Conservation (phyloP, 2,113 vertebrate species). For the Cisticola juncidis region DNA sequence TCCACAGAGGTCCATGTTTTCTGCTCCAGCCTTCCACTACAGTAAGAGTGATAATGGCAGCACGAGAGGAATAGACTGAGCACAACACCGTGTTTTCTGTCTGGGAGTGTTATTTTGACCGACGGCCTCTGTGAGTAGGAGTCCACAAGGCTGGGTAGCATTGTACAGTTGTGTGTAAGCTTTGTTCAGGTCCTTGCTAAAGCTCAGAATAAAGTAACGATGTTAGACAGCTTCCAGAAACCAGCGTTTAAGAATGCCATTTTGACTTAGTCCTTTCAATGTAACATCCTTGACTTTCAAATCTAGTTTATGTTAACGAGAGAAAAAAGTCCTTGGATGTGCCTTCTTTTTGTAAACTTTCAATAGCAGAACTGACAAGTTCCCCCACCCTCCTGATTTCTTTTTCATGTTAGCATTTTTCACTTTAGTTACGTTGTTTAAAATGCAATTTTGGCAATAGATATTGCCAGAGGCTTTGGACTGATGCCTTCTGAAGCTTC, state of each 20-base stretch:
- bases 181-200: background rate
- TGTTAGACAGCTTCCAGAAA: conserved; percentile 23
- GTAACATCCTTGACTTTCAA: background rate
- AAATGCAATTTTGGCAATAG: conserved; percentile 38
- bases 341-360: background rate
- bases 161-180: background rate
- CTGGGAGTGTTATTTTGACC: background rate
- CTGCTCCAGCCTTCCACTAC: background rate
- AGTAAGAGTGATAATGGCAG: background rate
- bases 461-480: conserved; percentile 62
- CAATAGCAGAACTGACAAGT: background rate
- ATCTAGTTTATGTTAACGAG: background rate
- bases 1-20: accelerated
- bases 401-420: background rate
- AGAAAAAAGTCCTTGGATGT: background rate
- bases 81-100: background rate
- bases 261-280: background rate
- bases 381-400: background rate
- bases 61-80: background rate
- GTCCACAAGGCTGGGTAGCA: background rate
- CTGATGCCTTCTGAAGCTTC: conserved; percentile 29
- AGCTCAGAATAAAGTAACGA: background rate
- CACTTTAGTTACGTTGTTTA: conserved; percentile 24
- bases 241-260: background rate
- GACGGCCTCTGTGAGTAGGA: background rate